Evolutionary conservation across 2,888 invertebrate genomes (phyloP).

Genomic region (Lacanobia wlatinum): DNA sequence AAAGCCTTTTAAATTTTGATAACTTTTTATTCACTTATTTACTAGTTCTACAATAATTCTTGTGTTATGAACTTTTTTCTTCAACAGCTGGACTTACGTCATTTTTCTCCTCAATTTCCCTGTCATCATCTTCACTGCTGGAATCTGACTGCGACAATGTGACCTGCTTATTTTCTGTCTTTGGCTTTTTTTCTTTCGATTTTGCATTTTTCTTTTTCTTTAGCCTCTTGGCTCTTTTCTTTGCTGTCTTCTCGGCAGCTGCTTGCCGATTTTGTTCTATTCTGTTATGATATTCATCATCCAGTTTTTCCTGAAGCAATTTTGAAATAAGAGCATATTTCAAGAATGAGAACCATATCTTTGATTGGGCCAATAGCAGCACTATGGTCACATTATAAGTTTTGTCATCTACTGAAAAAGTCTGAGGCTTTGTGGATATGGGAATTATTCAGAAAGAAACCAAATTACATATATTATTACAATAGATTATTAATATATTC

Average conservation of each 20-base stretch:
- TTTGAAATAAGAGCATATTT: background rate
- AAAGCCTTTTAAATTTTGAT: background rate
- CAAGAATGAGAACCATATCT: background rate
- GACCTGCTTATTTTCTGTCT: constrained; percentile 72
- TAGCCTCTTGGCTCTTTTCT: constrained; percentile 96
- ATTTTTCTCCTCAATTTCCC: constrained; percentile 54
- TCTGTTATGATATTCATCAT: constrained; percentile 95
- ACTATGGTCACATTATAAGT: no score
- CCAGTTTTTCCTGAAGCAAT: constrained; percentile 93
- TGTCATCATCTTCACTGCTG: constrained; percentile 71
- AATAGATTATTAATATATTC: no score
- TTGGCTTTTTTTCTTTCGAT: constrained; percentile 84
- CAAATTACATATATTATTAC: no score
- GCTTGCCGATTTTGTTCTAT: constrained; percentile 93
- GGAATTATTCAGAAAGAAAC: no score
- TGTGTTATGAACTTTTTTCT: constrained; percentile 39
- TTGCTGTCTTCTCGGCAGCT: constrained; percentile 96
- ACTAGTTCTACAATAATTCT: background rate
- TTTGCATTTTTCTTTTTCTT: constrained; percentile 92
- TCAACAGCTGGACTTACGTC: constrained; percentile 53
- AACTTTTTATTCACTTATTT: constrained; percentile 16
- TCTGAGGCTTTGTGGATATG: no score
- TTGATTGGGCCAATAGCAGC: no score
- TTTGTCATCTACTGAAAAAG: no score
- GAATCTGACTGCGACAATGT: constrained; percentile 80